Conservation (phyloP, 2,113 vertebrate species). For the Petrocephalus microphthalmus region DNA sequence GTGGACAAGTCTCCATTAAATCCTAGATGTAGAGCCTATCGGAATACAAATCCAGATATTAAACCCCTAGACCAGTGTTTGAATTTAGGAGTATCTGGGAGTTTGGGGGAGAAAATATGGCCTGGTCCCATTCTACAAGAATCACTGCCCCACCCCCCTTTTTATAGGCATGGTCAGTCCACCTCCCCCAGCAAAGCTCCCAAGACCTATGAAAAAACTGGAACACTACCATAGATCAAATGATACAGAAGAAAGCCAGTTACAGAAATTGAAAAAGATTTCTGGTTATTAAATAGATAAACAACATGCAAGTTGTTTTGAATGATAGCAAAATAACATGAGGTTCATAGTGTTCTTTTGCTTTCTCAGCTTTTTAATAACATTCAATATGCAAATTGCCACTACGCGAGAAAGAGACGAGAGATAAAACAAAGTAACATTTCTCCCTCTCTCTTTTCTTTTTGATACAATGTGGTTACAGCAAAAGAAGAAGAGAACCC, state of each 20-base stretch:
- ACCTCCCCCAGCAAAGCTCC: not conserved
- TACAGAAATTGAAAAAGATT: not conserved
- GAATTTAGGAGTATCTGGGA: not conserved
- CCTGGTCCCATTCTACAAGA: not conserved
- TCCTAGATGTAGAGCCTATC: not conserved
- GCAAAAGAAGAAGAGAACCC: not conserved
- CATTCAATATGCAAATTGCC: not conserved
- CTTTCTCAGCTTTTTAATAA: not conserved
- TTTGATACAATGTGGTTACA: not conserved
- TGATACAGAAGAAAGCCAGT: not conserved
- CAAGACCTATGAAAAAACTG: not conserved
- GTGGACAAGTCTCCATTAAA: not conserved
- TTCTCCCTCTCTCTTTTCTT: not conserved
- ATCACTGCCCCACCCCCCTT: not conserved
- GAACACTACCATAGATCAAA: not conserved
- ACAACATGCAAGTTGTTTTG: not conserved
- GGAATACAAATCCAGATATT: conserved; percentile 7
- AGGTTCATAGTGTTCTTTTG: not conserved
- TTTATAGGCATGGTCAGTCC: not conserved
- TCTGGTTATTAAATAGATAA: not conserved
- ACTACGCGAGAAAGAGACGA: not conserved
- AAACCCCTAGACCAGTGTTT: not conserved
- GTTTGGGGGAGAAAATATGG: not conserved
- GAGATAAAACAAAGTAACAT: not conserved
- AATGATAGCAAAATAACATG: not conserved